Percentiles rank a stretch among this genome's conserved stretches.
These are phyloP conservation scores for Deilephila elpenor DNA, from an alignment of 2,888 invertebrate species.

Conservation along the genomic window DNA sequence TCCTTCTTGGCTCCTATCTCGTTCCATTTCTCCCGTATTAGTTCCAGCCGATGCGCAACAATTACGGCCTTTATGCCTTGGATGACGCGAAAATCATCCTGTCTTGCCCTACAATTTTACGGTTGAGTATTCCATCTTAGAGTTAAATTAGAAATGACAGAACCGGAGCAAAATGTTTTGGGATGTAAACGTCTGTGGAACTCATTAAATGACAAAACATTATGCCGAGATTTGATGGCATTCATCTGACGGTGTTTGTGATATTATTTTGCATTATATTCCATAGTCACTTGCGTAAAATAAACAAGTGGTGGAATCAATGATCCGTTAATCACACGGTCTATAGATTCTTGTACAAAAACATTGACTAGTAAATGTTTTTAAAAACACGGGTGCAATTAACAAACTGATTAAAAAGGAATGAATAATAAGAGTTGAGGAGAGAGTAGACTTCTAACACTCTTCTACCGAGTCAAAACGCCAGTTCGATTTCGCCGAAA, in stretches of 20 bases:
- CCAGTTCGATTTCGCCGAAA: no score
- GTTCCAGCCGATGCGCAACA: constrained; percentile 83
- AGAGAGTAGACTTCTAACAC: no score
- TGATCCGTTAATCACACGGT: no score
- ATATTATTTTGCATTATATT: not conserved
- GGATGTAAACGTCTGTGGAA: constrained; percentile 42
- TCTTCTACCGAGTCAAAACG: no score
- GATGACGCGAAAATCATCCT: constrained; percentile 82
- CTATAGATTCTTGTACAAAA: no score
- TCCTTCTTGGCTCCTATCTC: constrained; percentile 79
- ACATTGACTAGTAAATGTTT: no score
- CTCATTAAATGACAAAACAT: constrained; percentile 8
- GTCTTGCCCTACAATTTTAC: constrained; percentile 79
- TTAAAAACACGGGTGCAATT: no score
- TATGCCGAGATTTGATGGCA: not conserved
- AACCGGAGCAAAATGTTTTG: constrained; percentile 52
- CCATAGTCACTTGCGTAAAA: not conserved
- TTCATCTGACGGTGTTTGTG: not conserved
- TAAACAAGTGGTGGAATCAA: no score
- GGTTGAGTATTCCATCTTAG: constrained; percentile 72
- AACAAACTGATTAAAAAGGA: no score
- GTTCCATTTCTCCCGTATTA: constrained; percentile 83
- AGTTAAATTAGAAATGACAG: constrained; percentile 69
- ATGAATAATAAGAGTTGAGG: no score
- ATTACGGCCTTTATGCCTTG: constrained; percentile 81